phyloP scores from a whole-genome alignment of 2,797 vertebrate species.

The Hydrolagus colliei region DNA sequence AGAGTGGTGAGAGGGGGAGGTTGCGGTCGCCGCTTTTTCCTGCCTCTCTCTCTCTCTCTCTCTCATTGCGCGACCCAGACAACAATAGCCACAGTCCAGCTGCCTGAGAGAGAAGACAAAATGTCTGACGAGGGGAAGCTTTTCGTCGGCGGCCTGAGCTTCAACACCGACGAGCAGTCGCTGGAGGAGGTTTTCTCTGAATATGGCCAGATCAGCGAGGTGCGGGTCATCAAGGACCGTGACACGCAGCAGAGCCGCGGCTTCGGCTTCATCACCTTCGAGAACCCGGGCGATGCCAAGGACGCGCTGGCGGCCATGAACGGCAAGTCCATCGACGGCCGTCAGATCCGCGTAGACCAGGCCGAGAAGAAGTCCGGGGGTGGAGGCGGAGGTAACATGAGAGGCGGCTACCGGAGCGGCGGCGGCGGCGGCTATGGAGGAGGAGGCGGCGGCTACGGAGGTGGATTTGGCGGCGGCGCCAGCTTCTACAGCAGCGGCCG shows the following conservation, averaged over 20 bases:
- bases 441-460: neutral
- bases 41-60: too few relatives aligned
- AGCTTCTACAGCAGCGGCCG: neutral
- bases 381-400: neutral
- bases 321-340: neutral
- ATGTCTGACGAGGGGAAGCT: neutral
- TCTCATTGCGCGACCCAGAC: too few relatives aligned
- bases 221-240: neutral
- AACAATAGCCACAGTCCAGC: too few relatives aligned
- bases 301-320: conserved; percentile 1
- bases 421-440: neutral
- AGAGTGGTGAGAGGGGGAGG: neutral
- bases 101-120: neutral
- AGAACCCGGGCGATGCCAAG: neutral
- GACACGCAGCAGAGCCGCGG: neutral
- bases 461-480: neutral
- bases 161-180: neutral
- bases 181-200: too few relatives aligned
- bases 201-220: neutral
- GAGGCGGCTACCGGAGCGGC: neutral
- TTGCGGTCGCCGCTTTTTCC: too few relatives aligned
- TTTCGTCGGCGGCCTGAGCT: neutral
- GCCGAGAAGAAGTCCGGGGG: neutral
- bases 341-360: neutral
- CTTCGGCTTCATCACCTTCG: neutral